Percentiles rank a stretch among this genome's conserved stretches.
Evolutionary conservation across 2,888 invertebrate genomes (phyloP).

Genomic region (Drosophila lutescens): DNA sequence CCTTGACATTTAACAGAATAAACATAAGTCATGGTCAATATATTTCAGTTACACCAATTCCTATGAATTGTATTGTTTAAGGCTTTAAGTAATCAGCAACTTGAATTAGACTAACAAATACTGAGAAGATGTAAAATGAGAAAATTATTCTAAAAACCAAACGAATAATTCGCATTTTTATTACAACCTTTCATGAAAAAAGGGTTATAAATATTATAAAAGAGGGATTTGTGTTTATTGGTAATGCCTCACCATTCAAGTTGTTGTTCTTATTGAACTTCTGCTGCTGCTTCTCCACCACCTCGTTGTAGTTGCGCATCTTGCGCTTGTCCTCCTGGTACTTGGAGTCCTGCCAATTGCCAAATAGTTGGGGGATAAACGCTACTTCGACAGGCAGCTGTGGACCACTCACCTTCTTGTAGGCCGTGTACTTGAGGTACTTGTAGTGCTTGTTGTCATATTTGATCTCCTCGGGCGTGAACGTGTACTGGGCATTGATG

Average conservation of each 20-base stretch:
- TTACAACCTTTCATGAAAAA: no score
- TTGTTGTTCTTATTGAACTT: constrained; percentile 80
- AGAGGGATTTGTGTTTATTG: no score
- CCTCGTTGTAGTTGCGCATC: constrained; percentile 89
- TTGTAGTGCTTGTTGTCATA: constrained; percentile 92
- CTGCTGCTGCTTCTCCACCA: constrained; percentile 85
- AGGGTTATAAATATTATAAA: background rate
- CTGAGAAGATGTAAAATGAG: no score
- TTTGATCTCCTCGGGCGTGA: constrained; percentile 90
- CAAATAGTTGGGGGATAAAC: background rate
- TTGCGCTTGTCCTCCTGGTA: constrained; percentile 86
- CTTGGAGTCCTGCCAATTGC: constrained; percentile 84
- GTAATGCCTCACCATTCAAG: constrained; percentile 70
- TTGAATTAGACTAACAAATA: no score
- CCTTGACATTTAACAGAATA: no score
- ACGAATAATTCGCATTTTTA: no score
- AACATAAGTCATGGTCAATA: no score
- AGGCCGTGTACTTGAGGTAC: constrained; percentile 90
- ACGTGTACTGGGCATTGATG: constrained; percentile 86
- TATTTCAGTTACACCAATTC: no score
- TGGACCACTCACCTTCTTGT: constrained; percentile 86
- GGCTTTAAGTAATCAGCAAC: no score
- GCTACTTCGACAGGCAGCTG: background rate
- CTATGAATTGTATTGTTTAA: no score
- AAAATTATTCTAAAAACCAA: no score